Conservation (phyloP, 2,888 invertebrate species). For the Oligia latruncula region DNA sequence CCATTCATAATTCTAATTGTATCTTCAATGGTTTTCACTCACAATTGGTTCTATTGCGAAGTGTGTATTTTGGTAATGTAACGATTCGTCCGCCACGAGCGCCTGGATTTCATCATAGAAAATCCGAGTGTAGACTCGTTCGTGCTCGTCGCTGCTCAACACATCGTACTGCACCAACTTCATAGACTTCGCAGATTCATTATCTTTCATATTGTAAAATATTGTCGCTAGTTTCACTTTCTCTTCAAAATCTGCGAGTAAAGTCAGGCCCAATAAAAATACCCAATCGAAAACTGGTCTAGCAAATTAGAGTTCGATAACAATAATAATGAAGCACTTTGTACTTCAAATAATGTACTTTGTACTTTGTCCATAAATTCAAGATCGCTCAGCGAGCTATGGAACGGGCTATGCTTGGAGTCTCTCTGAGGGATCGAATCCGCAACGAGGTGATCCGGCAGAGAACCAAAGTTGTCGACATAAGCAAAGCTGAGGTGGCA, state of each 20-base stretch:
- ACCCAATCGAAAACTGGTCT: not conserved
- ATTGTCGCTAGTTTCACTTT: slow-evolving; percentile 83
- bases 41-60: slow-evolving; percentile 90
- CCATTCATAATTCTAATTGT: not conserved
- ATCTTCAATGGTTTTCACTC: slow-evolving; percentile 65
- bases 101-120: slow-evolving; percentile 85
- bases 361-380: not conserved
- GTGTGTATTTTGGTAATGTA: slow-evolving; percentile 81
- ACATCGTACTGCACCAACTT: slow-evolving; percentile 85
- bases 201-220: slow-evolving; percentile 81
- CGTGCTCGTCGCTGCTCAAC: slow-evolving; percentile 83
- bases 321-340: not conserved
- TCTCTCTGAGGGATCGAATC: too few species aligned
- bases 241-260: slow-evolving; percentile 82
- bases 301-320: not conserved
- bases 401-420: not conserved
- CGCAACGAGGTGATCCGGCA: not conserved
- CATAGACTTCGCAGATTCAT: slow-evolving; percentile 78
- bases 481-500: not conserved
- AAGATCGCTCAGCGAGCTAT: not conserved
- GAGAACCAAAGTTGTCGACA: not conserved
- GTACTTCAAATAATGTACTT: not conserved
- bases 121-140: slow-evolving; percentile 85
- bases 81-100: slow-evolving; percentile 82
- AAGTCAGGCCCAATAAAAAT: not conserved